Base-by-base conservation (phyloP, 2,888 invertebrate genomes). In the Ophion costatus region DNA sequence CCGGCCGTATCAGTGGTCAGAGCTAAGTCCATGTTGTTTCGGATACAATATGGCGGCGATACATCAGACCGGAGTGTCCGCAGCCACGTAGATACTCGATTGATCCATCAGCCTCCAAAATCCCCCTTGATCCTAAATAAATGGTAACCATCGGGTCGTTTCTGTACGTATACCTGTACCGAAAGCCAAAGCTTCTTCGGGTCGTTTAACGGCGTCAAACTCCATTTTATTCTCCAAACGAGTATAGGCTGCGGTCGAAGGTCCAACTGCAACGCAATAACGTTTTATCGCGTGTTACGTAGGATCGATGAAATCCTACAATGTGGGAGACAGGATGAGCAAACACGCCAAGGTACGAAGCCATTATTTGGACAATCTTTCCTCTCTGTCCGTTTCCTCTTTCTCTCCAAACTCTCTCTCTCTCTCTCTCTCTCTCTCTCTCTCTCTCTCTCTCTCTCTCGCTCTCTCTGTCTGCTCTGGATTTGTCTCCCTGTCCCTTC, bases 211-310 rank as follows among this genome's bases (percentile, higher is more conserved):
- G 63, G 51, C 70, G 57, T 64, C 81, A 59, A 70, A 84, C 64
- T 70, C 81, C 70, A 78, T 82, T 84, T 79, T 75, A 75, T 84
- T 84, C 24, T 64, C 74, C 70, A 66, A 81, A 75, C 81, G 78
- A 75, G 78, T 59, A 66, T 66, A 42, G 78, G 70, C 79, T 70
- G 61, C 73, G 66, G 78, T 45, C 69, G 78, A 74, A 38, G 45
- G 63, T 42, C 51, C 74, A 51, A 67, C 69, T 81, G 78, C 78
- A 75, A 79, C 66, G 81, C 76, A 76, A 83, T 79, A 84, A 71
- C 78, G 84, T 82, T 84, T 84, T 81, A 69, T 78, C 78, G 74
- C 51, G 38, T 57, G 69, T 78, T 76, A 38, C n/a, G 29, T 66
- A 45, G 63, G 64, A 71, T 64, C 79, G 71, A 80, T 80, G 73